Evolutionary conservation across 2,113 vertebrate genomes (phyloP), one percentile per base, ranked within the genome.

Genomic region (Egretta garzetta): DNA sequence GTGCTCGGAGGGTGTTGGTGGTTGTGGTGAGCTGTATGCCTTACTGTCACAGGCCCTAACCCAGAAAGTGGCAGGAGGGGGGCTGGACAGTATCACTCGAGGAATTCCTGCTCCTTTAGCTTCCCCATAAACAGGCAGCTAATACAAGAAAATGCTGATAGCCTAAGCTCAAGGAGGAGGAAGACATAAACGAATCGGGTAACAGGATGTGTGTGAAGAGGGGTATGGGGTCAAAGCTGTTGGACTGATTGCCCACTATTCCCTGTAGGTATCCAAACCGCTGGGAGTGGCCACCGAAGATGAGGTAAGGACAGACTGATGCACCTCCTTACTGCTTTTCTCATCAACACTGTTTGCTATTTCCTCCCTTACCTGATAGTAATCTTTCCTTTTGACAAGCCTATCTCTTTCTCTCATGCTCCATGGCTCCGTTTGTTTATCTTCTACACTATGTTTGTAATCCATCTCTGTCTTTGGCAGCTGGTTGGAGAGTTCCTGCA

Each of bases 401-500:
- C 11, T 2, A 6, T 68, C 81, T 64, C 14, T 73, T 92, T 66
- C 20, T 60, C 4, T 66, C 5, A 2, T 5, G 8, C 30, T 89
- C 7, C 1, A 0, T 55, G 60, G 1, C 41, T 64, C 33, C 60
- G 58, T 30, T 18, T 64, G 4, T 70, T 72, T 39, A 10, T 70
- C 28, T 56, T 55, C 20, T 68, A 0, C 67, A 41, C 47, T 17
- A 2, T 20, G 23, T 75, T 72, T 74, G 13, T 71, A 72, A 94
- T 79, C 35, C 10, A 4, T 12, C 9, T 80, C n/a, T 96, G 19
- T 85, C 20, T 52, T 73, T 85, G 96, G 14, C 97, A 99, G 99
- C 96, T 99, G 96, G 99, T 99, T 92, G 99, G 98, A 81, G 99
- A 99, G 97, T 99, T 99, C 93, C 98, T 99, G 73, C 99, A 99